Evolutionary conservation across 2,113 vertebrate species (phyloP).

Genomic region (Ammodytes marinus): DNA sequence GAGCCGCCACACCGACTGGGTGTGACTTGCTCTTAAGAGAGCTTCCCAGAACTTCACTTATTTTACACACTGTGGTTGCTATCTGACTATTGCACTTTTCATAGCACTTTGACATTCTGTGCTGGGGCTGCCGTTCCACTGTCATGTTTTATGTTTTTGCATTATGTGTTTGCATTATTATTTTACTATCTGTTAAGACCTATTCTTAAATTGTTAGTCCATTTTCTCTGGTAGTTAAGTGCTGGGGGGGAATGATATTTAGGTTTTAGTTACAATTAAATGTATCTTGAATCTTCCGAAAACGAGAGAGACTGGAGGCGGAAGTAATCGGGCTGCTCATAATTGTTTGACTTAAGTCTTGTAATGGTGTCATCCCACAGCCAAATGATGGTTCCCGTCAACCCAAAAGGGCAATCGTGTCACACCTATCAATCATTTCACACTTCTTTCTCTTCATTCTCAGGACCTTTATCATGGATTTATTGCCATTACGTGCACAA

Average conservation of each 20-base stretch:
- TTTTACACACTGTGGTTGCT: too few relatives aligned
- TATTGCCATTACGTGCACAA: constrained; percentile 48
- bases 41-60: constrained; percentile 16
- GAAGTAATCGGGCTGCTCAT: constrained; percentile 54
- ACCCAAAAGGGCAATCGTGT: constrained; percentile 64
- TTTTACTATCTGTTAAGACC: too few relatives aligned
- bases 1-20: constrained; percentile 11
- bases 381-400: constrained; percentile 56
- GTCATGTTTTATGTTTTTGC: too few relatives aligned
- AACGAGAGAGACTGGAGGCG: constrained; percentile 15
- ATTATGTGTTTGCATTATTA: too few relatives aligned
- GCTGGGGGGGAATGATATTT: too few relatives aligned
- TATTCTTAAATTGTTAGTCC: too few relatives aligned
- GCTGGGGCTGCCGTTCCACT: too few relatives aligned
- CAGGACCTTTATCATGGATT: constrained; percentile 71
- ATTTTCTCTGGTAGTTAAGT: too few relatives aligned
- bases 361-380: constrained; percentile 53
- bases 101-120: too few relatives aligned
- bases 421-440: constrained; percentile 58
- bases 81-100: too few relatives aligned
- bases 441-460: constrained; percentile 53
- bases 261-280: too few relatives aligned
- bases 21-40: neutral
- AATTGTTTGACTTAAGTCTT: constrained; percentile 64
- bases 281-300: constrained; percentile 1